Percentiles rank a stretch among this genome's conserved stretches.
These are phyloP conservation scores for Coptodon bakossiorum DNA, from an alignment of 2,113 vertebrate genomes.

Conservation along the genomic window DNA sequence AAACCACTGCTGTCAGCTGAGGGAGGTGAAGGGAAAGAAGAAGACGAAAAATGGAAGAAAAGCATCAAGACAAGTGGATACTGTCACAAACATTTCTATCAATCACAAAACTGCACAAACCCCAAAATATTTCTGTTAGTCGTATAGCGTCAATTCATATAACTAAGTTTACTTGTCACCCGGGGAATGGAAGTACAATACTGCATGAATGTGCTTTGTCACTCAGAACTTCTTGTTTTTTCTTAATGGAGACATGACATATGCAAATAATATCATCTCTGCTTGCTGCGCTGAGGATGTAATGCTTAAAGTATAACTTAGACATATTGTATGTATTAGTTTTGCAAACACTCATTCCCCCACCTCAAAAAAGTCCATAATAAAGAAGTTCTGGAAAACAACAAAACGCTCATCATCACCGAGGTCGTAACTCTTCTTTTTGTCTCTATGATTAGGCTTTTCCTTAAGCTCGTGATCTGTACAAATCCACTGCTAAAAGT, in stretches of 20 bases:
- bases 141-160: not conserved
- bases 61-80: constrained; percentile 24
- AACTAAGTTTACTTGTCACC: constrained; percentile 26
- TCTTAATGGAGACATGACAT: not conserved
- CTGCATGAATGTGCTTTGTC: not conserved
- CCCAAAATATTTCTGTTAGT: not conserved
- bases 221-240: not conserved
- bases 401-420: not conserved
- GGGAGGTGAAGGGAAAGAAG: constrained; percentile 15
- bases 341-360: not conserved
- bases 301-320: not conserved
- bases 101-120: constrained; percentile 2
- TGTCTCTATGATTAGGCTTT: not conserved
- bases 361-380: not conserved
- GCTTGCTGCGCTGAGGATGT: not conserved
- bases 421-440: not conserved
- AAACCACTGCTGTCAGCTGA: constrained; percentile 35
- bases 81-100: constrained; percentile 42
- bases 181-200: not conserved
- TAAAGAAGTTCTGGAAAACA: not conserved
- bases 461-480: not conserved
- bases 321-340: not conserved
- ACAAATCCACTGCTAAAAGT: not conserved
- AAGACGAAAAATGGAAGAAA: constrained; percentile 35
- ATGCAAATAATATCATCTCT: not conserved